These are phyloP conservation scores for Acropora tenuis DNA, from an alignment of 64 coral and sea anemone species.

Conservation along the genomic window DNA sequence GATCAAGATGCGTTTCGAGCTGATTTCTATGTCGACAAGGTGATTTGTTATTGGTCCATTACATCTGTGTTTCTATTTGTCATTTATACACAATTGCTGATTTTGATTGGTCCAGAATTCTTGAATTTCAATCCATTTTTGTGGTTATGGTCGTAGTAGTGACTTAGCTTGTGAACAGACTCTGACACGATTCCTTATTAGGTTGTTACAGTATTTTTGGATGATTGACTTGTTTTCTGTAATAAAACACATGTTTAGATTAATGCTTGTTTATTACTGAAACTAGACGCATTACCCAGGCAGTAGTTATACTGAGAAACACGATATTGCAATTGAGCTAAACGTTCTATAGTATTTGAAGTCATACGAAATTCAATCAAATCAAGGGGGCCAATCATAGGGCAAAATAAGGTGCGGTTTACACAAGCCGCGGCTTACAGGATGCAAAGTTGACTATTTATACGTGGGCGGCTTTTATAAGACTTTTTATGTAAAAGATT, in stretches of 20 bases:
- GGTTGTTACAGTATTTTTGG: constrained; percentile 50
- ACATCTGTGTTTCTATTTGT: constrained; percentile 63
- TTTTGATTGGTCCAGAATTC: constrained; percentile 72
- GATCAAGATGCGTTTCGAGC: constrained; percentile 50
- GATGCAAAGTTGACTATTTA: too few species aligned
- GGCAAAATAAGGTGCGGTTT: too few species aligned
- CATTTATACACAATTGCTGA: constrained; percentile 54
- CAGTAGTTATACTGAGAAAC: too few species aligned
- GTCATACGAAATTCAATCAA: too few species aligned
- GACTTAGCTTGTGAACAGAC: constrained; percentile 52
- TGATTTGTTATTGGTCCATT: constrained; percentile 63
- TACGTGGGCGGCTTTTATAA: too few species aligned
- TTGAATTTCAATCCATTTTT: constrained; percentile 55
- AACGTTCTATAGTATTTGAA: too few species aligned
- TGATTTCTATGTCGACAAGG: constrained; percentile 63
- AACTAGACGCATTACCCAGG: too few species aligned
- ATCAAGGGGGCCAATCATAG: too few species aligned
- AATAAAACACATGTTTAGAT: constrained; percentile 61
- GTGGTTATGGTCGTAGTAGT: constrained; percentile 30
- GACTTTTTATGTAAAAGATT: too few species aligned
- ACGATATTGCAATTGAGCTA: too few species aligned
- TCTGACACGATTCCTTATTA: constrained; percentile 27
- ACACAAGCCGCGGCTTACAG: too few species aligned
- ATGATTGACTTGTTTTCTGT: constrained; percentile 49
- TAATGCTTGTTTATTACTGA: constrained; percentile 52